phyloP scores from a whole-genome alignment of 2,888 invertebrate genomes.

The Corythucha ciliata region DNA sequence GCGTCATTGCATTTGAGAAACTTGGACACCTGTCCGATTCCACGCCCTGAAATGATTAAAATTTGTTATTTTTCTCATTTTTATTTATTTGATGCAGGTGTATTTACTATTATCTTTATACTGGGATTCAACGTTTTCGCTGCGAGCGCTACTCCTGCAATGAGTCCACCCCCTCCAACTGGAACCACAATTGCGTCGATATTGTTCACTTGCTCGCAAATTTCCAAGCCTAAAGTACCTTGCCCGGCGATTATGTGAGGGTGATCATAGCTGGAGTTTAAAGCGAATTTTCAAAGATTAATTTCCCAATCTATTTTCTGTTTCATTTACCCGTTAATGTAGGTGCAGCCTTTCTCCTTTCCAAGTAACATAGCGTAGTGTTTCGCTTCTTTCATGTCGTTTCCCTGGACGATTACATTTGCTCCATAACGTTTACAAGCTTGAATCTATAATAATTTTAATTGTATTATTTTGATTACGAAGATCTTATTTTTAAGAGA shows the following conservation, averaged over 20 bases:
- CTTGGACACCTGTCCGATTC: slow-evolving; percentile 88
- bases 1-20: slow-evolving; percentile 62
- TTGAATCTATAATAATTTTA: slow-evolving; percentile 41
- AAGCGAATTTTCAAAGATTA: not conserved
- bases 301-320: not conserved
- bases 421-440: slow-evolving; percentile 78
- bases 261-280: slow-evolving; percentile 68
- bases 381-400: slow-evolving; percentile 78
- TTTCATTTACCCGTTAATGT: slow-evolving; percentile 72
- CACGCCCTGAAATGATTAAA: slow-evolving; percentile 55
- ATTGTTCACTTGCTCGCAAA: slow-evolving; percentile 77
- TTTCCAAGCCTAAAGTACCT: slow-evolving; percentile 88
- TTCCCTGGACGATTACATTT: slow-evolving; percentile 70
- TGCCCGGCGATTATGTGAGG: slow-evolving; percentile 92
- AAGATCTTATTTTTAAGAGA: not conserved
- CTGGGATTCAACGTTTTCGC: slow-evolving; percentile 76
- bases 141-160: slow-evolving; percentile 84
- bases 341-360: slow-evolving; percentile 59
- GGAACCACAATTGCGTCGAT: slow-evolving; percentile 86
- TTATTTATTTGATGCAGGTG: not conserved
- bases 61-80: not conserved
- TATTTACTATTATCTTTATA: slow-evolving; percentile 72
- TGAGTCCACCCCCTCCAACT: slow-evolving; percentile 86
- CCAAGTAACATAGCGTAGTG: slow-evolving; percentile 65
- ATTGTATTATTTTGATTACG: not conserved